A percentile compares a stretch with the other conserved stretches of the same genome.
Evolutionary conservation across 2,113 vertebrate species (phyloP).

Genomic region (Monarcha castaneiventris): DNA sequence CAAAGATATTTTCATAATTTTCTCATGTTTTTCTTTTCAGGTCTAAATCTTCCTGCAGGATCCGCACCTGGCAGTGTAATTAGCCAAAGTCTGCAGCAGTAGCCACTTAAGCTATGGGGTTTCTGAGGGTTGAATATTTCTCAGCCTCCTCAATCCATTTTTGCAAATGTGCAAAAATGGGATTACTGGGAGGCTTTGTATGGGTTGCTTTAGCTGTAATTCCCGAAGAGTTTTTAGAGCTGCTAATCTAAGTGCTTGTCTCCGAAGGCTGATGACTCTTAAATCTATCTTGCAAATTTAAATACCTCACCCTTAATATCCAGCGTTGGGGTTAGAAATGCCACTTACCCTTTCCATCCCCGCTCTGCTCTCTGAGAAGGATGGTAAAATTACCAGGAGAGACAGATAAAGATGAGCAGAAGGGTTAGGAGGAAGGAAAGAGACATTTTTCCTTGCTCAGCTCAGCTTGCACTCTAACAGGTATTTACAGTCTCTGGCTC

Average conservation of each 20-base stretch:
- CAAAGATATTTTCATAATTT: neutral
- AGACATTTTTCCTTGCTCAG: conserved; percentile 44
- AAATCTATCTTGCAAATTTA: conserved; percentile 26
- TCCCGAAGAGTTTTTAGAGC: neutral
- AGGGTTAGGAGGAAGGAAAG: neutral
- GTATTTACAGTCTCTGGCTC: conserved; percentile 63
- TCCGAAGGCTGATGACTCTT: neutral
- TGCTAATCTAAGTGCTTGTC: conserved; percentile 27
- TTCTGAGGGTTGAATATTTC: neutral
- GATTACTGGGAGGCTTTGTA: conserved; percentile 48
- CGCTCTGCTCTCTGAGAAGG: neutral
- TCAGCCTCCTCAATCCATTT: neutral
- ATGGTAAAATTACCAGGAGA: conserved; percentile 40
- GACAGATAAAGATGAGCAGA: conserved; percentile 39
- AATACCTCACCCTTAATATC: conserved; percentile 7
- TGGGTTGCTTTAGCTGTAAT: conserved; percentile 7
- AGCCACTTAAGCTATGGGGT: neutral
- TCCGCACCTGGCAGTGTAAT: neutral
- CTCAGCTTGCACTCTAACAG: conserved; percentile 57
- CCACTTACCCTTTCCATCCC: conserved; percentile 24
- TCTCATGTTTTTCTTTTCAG: neutral
- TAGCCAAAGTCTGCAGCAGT: neutral
- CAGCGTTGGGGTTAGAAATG: neutral
- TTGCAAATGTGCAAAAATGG: conserved; percentile 50
- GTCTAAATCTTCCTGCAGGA: neutral